Conservation (phyloP, 2,888 invertebrate genomes). For the Eudasyphora cyanicolor region DNA sequence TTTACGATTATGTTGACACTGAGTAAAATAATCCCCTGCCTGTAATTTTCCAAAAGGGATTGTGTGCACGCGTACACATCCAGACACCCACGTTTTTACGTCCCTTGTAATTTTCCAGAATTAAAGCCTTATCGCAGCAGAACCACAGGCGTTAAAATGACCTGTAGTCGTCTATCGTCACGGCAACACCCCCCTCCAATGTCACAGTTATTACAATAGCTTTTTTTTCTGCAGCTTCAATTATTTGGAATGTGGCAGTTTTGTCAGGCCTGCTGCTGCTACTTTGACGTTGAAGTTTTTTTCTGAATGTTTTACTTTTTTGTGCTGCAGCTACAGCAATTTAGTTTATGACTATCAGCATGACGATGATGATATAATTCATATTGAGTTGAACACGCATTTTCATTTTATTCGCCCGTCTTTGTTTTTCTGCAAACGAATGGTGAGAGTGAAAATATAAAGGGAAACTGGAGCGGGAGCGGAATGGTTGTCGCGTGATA, state of each 20-base stretch:
- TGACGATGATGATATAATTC: conserved; percentile 28
- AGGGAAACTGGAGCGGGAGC: no score
- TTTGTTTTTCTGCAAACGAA: not conserved
- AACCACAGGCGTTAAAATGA: not conserved
- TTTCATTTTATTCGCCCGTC: not conserved
- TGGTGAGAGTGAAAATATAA: no score
- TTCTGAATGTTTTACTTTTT: not conserved
- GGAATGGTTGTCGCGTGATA: no score
- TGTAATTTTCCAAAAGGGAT: no score
- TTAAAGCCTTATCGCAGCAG: not conserved
- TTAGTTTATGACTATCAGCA: conserved; percentile 15
- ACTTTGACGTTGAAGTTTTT: not conserved
- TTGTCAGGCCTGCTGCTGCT: not conserved
- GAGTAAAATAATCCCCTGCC: not conserved
- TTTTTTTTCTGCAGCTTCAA: not conserved
- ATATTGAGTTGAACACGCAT: conserved; percentile 16
- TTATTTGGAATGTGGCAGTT: not conserved
- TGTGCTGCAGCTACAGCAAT: not conserved
- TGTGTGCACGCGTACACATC: no score
- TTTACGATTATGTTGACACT: not conserved
- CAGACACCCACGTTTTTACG: not conserved
- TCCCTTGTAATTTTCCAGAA: not conserved
- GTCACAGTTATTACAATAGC: not conserved
- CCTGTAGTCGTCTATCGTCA: not conserved
- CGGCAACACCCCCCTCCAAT: not conserved